Conservation (phyloP, 2,797 vertebrate species). For the Knipowitschia caucasica region DNA sequence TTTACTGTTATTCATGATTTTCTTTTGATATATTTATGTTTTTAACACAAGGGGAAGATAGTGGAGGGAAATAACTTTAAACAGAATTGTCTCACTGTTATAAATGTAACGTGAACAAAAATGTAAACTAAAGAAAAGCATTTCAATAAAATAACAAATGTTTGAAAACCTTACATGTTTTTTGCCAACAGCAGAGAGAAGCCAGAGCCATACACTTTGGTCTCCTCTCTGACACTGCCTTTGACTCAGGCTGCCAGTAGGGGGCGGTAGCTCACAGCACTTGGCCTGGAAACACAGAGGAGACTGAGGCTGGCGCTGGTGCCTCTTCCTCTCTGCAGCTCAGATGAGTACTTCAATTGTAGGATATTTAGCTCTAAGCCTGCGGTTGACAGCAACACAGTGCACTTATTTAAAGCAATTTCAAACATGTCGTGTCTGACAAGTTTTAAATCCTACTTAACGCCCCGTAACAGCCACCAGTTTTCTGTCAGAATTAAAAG, state of each 20-base stretch:
- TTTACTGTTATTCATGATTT: too few relatives aligned
- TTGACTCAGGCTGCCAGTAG: constrained; percentile 61
- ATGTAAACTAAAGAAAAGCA: too few relatives aligned
- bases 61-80: too few relatives aligned
- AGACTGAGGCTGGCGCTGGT: constrained; percentile 58
- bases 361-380: constrained; percentile 84
- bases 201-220: too few relatives aligned
- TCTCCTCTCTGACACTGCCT: neutral
- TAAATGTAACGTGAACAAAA: too few relatives aligned
- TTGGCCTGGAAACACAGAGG: constrained; percentile 24
- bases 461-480: constrained; percentile 83
- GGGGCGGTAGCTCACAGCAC: constrained; percentile 77
- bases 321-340: constrained; percentile 75
- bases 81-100: too few relatives aligned
- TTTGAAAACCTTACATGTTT: too few relatives aligned
- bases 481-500: constrained; percentile 87
- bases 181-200: too few relatives aligned
- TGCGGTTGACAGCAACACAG: constrained; percentile 85
- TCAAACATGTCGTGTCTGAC: constrained; percentile 89
- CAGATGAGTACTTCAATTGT: constrained; percentile 83
- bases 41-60: too few relatives aligned
- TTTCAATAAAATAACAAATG: too few relatives aligned
- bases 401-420: constrained; percentile 89
- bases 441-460: constrained; percentile 89
- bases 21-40: too few relatives aligned